These are phyloP conservation scores for Formica exsecta DNA, from an alignment of 1,140 invertebrate species.

Conservation along the genomic window DNA sequence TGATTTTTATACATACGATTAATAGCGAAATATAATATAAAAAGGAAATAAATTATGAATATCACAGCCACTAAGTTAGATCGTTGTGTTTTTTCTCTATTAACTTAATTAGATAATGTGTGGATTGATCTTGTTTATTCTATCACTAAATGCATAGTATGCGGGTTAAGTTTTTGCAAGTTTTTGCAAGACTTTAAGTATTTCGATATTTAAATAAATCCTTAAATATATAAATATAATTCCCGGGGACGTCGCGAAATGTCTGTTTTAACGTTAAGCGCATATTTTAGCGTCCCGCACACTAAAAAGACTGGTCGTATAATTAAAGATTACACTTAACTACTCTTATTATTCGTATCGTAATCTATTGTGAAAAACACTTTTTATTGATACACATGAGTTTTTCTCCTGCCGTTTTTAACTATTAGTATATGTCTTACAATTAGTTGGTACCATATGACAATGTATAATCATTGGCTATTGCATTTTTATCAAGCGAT, in stretches of 20 bases:
- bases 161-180: constrained; percentile 60
- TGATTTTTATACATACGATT: constrained; percentile 40
- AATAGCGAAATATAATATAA: constrained; percentile 48
- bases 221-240: constrained; percentile 73
- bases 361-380: constrained; percentile 65
- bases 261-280: constrained; percentile 72
- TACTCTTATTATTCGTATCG: constrained; percentile 76
- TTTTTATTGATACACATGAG: constrained; percentile 69
- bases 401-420: constrained; percentile 69
- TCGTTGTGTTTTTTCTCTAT: constrained; percentile 50
- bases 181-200: constrained; percentile 66
- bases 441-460: constrained; percentile 59
- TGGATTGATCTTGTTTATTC: constrained; percentile 61
- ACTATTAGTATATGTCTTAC: constrained; percentile 64
- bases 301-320: constrained; percentile 85
- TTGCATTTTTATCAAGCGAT: constrained; percentile 66
- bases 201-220: constrained; percentile 71
- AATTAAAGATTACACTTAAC: constrained; percentile 83
- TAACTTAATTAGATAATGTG: constrained; percentile 79
- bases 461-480: constrained; percentile 62
- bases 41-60: constrained; percentile 41
- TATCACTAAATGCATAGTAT: constrained; percentile 46
- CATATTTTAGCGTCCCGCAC: constrained; percentile 77
- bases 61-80: constrained; percentile 63
- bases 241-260: constrained; percentile 72